Evolutionary conservation across 2,797 vertebrate species (phyloP).

Genomic region (Lerista edwardsae): DNA sequence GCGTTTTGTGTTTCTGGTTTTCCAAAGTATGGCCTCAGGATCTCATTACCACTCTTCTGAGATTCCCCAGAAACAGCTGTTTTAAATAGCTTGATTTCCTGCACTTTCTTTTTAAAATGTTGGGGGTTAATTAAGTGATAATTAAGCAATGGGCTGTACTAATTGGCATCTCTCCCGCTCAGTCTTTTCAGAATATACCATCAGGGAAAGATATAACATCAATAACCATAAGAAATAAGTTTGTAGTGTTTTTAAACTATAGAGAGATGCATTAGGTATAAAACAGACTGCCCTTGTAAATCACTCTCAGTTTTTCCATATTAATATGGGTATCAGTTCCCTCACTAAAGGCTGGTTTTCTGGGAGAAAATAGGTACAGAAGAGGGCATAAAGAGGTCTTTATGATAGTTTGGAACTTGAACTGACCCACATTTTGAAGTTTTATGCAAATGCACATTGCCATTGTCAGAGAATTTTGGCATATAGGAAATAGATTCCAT

Average conservation of each 20-base stretch:
- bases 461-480: conserved; percentile 10
- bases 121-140: conserved; percentile 36
- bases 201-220: neutral
- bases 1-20: conserved; percentile 29
- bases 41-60: conserved; percentile 31
- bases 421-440: conserved; percentile 42
- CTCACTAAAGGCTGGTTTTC: neutral
- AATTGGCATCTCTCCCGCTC: conserved; percentile 26
- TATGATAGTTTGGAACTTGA: conserved; percentile 7
- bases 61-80: conserved; percentile 20
- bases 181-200: conserved; percentile 11
- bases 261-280: neutral
- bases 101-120: conserved; percentile 32
- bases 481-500: conserved; percentile 32
- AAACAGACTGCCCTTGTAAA: neutral
- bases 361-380: neutral
- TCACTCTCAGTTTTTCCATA: neutral
- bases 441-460: conserved; percentile 23
- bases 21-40: conserved; percentile 8
- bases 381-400: neutral
- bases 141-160: conserved; percentile 30
- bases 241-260: conserved; percentile 1
- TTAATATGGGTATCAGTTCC: neutral
- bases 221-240: conserved; percentile 14
- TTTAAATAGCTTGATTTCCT: conserved; percentile 28